A percentile compares a stretch with the other conserved stretches of the same genome.
Evolutionary conservation across 2,797 vertebrate species (phyloP).

Genomic region (Cossypha polioptera): DNA sequence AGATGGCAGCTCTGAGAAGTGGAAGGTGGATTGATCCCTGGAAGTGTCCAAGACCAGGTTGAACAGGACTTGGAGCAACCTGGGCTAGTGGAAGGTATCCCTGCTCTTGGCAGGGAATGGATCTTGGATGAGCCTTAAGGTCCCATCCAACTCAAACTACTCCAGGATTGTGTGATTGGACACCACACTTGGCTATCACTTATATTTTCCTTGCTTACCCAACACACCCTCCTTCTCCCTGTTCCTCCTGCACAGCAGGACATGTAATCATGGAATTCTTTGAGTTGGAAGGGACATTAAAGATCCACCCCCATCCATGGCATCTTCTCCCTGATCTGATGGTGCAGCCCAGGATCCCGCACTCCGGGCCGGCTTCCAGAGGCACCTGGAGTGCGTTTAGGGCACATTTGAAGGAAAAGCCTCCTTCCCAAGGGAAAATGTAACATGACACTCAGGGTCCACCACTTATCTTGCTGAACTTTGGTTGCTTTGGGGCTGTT

Average conservation of each 20-base stretch:
- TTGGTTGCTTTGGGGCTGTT: not conserved
- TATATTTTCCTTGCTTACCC: not conserved
- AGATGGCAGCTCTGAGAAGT: not conserved
- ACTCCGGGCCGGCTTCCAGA: rapidly evolving
- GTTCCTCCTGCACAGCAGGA: rapidly evolving
- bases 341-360: not conserved
- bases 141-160: not conserved
- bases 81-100: not conserved
- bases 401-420: not conserved
- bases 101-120: not conserved
- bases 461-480: slow-evolving; percentile 16
- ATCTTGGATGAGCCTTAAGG: not conserved
- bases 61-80: not conserved
- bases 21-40: not conserved
- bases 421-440: not conserved
- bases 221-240: not conserved
- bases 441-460: not conserved
- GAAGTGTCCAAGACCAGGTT: no score
- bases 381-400: rapidly evolving
- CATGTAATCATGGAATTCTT: not conserved
- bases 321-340: not conserved
- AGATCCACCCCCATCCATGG: not conserved
- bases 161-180: not conserved
- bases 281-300: not conserved
- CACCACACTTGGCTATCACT: not conserved